Evolutionary conservation across 2,113 vertebrate genomes (phyloP).

Genomic region (Apodemus speciosus): DNA sequence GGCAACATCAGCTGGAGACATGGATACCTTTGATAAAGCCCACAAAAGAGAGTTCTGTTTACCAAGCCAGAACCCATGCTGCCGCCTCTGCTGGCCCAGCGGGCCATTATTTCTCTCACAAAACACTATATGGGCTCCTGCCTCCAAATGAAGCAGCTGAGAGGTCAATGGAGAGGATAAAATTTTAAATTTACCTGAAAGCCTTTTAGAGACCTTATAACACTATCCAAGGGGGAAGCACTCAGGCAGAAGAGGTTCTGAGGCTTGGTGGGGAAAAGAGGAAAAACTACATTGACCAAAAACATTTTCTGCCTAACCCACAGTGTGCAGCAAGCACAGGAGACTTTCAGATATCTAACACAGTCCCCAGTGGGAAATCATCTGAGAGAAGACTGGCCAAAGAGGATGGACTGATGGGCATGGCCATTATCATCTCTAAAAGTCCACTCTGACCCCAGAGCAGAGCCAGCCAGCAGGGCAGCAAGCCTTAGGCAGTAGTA

Average conservation of each 20-base stretch:
- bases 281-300: constrained; percentile 47
- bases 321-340: background rate
- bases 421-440: background rate
- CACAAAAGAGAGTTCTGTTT: constrained; percentile 37
- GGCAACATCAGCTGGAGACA: background rate
- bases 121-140: constrained; percentile 21
- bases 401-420: background rate
- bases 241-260: background rate
- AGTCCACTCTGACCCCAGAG: background rate
- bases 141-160: constrained; percentile 22
- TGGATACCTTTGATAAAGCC: background rate
- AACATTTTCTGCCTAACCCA: constrained; percentile 43
- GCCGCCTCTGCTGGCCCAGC: background rate
- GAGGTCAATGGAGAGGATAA: background rate
- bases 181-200: constrained; percentile 49
- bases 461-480: background rate
- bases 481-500: background rate
- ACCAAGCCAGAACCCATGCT: background rate
- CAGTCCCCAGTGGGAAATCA: background rate
- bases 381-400: background rate
- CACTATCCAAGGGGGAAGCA: constrained; percentile 4
- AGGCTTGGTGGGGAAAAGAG: constrained; percentile 9
- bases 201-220: background rate
- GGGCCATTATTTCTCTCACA: background rate
- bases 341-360: background rate